phyloP scores from a whole-genome alignment of 2,113 vertebrate genomes.

The Ptychochromis oligacanthus region DNA sequence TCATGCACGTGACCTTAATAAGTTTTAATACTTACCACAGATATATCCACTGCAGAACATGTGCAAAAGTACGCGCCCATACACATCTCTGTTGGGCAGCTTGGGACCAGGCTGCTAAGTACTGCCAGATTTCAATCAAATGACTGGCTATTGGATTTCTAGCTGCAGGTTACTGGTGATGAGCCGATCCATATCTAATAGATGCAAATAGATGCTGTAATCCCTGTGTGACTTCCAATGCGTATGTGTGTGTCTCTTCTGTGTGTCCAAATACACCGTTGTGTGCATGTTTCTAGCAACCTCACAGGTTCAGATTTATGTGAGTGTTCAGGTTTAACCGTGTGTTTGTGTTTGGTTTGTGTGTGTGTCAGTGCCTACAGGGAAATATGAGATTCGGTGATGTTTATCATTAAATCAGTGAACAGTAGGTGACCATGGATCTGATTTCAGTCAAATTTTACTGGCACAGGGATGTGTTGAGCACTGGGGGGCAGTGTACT shows the following conservation, averaged over 20 bases:
- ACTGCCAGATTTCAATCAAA: slow-evolving; percentile 65
- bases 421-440: slow-evolving; percentile 47
- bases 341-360: neutral
- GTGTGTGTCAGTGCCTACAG: neutral
- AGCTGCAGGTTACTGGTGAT: slow-evolving; percentile 73
- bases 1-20: slow-evolving; percentile 4
- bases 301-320: neutral
- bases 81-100: slow-evolving; percentile 24
- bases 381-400: slow-evolving; percentile 25
- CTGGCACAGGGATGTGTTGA: slow-evolving; percentile 46
- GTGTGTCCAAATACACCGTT: neutral
- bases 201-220: slow-evolving; percentile 60
- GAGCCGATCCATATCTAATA: slow-evolving; percentile 69
- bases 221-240: slow-evolving; percentile 39
- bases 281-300: neutral
- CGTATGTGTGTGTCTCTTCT: neutral
- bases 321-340: neutral
- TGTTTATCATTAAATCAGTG: slow-evolving; percentile 47
- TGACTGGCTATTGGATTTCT: slow-evolving; percentile 71
- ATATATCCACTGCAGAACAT: slow-evolving; percentile 20
- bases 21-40: slow-evolving; percentile 23
- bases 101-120: slow-evolving; percentile 50
- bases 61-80: slow-evolving; percentile 18
- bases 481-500: slow-evolving; percentile 74
- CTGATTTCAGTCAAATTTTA: slow-evolving; percentile 45